A percentile compares a stretch with the other conserved stretches of the same genome.
Conservation (phyloP, 2,797 vertebrate species). For the Gadopsis marmoratus region DNA sequence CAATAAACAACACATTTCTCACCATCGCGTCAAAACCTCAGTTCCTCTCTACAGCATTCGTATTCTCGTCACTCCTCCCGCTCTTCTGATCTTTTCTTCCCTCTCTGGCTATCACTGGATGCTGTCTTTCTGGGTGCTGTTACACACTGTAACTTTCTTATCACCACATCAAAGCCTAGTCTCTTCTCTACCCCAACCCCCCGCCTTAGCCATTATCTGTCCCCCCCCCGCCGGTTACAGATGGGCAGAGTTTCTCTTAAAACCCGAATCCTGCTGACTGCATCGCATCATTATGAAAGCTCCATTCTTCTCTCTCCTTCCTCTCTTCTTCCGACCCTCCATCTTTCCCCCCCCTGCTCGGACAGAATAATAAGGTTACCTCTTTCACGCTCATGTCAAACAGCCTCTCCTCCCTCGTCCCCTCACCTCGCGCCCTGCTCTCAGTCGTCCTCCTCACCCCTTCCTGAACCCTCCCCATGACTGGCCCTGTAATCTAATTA, state of each 20-base stretch:
- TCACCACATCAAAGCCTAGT: slow-evolving; percentile 62
- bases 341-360: not conserved
- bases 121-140: slow-evolving; percentile 58
- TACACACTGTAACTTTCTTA: slow-evolving; percentile 55
- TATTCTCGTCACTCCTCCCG: slow-evolving; percentile 65
- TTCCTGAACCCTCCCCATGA: slow-evolving; percentile 76
- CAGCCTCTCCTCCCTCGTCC: slow-evolving; percentile 43
- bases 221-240: slow-evolving; percentile 29
- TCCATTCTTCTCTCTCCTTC: slow-evolving; percentile 40
- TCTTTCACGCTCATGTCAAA: slow-evolving; percentile 55
- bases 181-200: slow-evolving; percentile 9
- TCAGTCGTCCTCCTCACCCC: slow-evolving; percentile 65
- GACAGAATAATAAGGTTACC: slow-evolving; percentile 60
- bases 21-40: slow-evolving; percentile 32
- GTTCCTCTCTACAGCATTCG: slow-evolving; percentile 42
- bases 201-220: slow-evolving; percentile 25
- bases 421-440: slow-evolving; percentile 59
- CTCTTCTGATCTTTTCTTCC: slow-evolving; percentile 69
- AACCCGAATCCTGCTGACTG: slow-evolving; percentile 65
- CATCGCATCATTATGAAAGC: slow-evolving; percentile 59
- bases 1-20: slow-evolving; percentile 71
- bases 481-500: slow-evolving; percentile 85
- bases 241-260: slow-evolving; percentile 52
- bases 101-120: slow-evolving; percentile 61
- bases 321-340: not conserved